Evolutionary conservation across 2,888 invertebrate species (phyloP), one percentile per base, ranked within the genome.

Genomic region (Mythimna albipuncta): DNA sequence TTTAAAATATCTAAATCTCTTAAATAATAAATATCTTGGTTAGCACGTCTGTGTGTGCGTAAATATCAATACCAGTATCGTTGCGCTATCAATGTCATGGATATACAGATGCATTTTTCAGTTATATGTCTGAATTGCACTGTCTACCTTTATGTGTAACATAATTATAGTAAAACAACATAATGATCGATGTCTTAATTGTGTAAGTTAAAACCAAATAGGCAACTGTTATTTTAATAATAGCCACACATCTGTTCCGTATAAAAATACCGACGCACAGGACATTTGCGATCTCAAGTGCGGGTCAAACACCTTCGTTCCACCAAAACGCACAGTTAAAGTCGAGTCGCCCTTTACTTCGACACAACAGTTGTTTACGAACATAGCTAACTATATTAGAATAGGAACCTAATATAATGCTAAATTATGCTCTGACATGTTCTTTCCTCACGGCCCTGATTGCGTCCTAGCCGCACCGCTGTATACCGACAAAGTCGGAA

Each of bases 391-490:
- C 35, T 70, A 65, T 65, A 79, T 77, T 80, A 80, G 73, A 84
- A 77, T 74, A 83, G 59, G 61, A 66, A 75, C 70, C 61, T 55
- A 55, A 67, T 69, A 62, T 70, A 76, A 70, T 79, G 67, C 69
- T 83, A 85, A 81, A 81, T 74, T 84, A 84, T 84, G 86, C 84
- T 74, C 38, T 67, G 78, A 59, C 86, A 84, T 84, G 84, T 52
- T 71, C 72, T 64, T 85, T 78, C 72, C 64, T 83, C 72, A 71
- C 74, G 68, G 81, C 71, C 64, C 64, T 77, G 77, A 80, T 83
- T 84, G 83, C 81, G 65, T 72, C 80, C 80, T 74, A 79, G 72
- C 83, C 75, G 50, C 67, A 69, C 64, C 61, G 26, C 71, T 70
- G 58, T 64, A 75, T 66, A 75, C 85, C 84, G 84, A 85, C 84